These are phyloP conservation scores for Protodeltote pygarga DNA, from an alignment of 2,888 invertebrate species.

Conservation along the genomic window DNA sequence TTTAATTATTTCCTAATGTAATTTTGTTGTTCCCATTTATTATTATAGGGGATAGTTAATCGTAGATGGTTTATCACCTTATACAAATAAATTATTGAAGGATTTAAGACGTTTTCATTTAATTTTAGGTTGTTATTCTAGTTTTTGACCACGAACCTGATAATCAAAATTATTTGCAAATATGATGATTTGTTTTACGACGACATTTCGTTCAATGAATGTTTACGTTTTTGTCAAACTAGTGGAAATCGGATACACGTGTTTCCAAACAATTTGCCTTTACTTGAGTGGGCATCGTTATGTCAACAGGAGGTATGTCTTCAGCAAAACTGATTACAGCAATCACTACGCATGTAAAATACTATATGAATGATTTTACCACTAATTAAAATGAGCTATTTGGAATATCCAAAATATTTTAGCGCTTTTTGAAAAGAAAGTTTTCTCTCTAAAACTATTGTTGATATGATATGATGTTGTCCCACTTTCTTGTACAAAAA, in stretches of 20 bases:
- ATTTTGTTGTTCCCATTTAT: slow-evolving; percentile 33
- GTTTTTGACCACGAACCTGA: no score
- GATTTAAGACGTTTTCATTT: slow-evolving; percentile 1
- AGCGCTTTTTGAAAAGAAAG: no score
- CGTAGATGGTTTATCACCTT: slow-evolving; percentile 16
- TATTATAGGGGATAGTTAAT: slow-evolving; percentile 11
- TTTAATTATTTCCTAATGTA: slow-evolving; percentile 45
- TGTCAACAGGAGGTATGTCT: slow-evolving; percentile 11
- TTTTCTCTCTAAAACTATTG: no score
- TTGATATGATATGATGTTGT: no score
- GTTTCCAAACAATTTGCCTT: not conserved
- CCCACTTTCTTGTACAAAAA: no score
- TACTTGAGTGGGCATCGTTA: slow-evolving; percentile 14
- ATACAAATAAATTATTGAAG: slow-evolving; percentile 10
- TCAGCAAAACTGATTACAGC: slow-evolving; percentile 16
- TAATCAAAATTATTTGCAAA: no score
- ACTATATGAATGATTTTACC: slow-evolving; percentile 4
- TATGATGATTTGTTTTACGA: no score
- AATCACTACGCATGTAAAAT: slow-evolving; percentile 10
- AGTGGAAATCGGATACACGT: not conserved
- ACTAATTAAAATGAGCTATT: not conserved
- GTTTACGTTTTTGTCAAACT: not conserved
- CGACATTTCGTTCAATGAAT: no score
- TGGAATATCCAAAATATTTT: no score
- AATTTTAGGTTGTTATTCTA: no score